Base-by-base conservation (phyloP, 2,113 vertebrate genomes). In the Oncorhynchus kisutch region DNA sequence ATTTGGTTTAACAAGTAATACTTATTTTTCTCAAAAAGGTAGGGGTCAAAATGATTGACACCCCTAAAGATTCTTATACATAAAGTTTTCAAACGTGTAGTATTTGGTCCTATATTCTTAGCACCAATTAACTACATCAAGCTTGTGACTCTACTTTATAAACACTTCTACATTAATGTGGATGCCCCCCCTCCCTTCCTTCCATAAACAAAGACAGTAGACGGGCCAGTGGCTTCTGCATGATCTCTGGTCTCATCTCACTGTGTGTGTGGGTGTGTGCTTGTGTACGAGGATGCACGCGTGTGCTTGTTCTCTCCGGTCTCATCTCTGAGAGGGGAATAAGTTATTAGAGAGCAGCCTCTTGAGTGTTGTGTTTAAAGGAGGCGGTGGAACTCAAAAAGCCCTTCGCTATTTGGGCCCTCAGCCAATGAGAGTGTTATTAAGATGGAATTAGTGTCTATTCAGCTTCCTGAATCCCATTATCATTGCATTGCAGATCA, bases 401-500 rank as follows among this genome's bases (percentile, higher is more conserved):
- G 25, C 57, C 14, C 59, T 27, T 18, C 14, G 12, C 3, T 57
- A 27, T 16, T 57, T 34, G 59, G n/a, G 27, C 57, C 3, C 27
- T 29, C 62, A 8, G 2, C 39, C 73, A 66, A 24, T 13, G 14
- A 54, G 62, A 24, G 18, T 62, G 73, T 51, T 67, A 74, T 74
- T 80, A 78, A 75, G 86, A 86, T 83, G 79, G 80, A 75, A 27
- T 54, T 67, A 51, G 73, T 49, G 13, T 70, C 66, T 71, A 80
- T 78, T 67, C 73, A 79, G 60, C 49, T 73, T 64, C 31, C 77
- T 83, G 72, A 85, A 54, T 86, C 81, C 74, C 71, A 78, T 85
- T 81, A 82, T 84, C 79, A 84, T 80, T 84, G 68, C 74, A 84
- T 80, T 84, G 68, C 76, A 84, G 84, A 87, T 89, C 72, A 84